Evolutionary conservation across 2,888 invertebrate species (phyloP).

Genomic region (Mythimna albipuncta): DNA sequence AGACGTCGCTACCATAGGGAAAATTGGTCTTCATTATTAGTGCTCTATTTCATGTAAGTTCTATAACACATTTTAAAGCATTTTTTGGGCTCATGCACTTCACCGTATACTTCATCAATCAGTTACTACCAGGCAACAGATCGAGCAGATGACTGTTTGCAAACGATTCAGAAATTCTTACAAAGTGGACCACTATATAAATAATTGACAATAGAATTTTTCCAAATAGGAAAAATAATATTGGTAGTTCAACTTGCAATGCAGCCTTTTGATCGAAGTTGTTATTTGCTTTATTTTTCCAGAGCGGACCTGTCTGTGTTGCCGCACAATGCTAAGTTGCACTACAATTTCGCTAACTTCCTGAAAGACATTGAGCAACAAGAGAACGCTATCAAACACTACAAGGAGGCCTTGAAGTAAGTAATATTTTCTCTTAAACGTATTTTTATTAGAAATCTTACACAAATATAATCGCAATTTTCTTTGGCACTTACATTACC

Average conservation of each 20-base stretch:
- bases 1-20: background rate
- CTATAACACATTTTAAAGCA: background rate
- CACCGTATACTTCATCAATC: too few relatives aligned
- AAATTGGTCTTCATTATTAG: background rate
- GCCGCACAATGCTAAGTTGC: constrained; percentile 97
- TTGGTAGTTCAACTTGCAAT: background rate
- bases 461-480: too few relatives aligned
- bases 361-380: constrained; percentile 94
- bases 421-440: constrained; percentile 57
- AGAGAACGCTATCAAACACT: constrained; percentile 94
- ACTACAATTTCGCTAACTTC: constrained; percentile 97
- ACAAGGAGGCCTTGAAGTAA: constrained; percentile 95
- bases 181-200: background rate
- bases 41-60: background rate
- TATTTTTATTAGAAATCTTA: too few relatives aligned
- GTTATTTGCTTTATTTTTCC: constrained; percentile 69
- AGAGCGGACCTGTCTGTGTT: constrained; percentile 95
- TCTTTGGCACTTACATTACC: background rate
- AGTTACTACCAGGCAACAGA: too few relatives aligned
- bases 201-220: background rate
- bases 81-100: background rate
- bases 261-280: background rate
- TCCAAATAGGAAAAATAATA: background rate
- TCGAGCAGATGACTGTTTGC: background rate
- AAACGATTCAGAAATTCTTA: background rate